Base-by-base conservation (phyloP, 2,888 invertebrate genomes). In the Melangyna quadrimaculata region DNA sequence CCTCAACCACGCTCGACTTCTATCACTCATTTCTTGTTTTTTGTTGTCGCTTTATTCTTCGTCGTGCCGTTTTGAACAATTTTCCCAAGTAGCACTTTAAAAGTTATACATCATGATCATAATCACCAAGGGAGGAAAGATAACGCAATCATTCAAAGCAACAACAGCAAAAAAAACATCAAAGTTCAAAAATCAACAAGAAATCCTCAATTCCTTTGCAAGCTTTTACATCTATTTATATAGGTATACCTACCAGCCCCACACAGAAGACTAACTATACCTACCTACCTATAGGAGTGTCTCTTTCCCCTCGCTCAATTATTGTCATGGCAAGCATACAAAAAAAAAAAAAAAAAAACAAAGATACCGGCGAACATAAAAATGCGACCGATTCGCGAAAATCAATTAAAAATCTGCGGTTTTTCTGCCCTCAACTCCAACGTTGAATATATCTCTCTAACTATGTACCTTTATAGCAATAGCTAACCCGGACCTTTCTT, bases 401-500 rank as follows among this genome's bases (percentile, higher is more conserved):
- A 83, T 84, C 84, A 84, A 79, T 84, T 79, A 84, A 79, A 84
- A 84, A 51, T 71, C 63, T 74, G 69, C 61, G 81, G 55, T 80
- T 70, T 63, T 67, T 51, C 48, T 63, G 43, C 27, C 55, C 14
- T 35, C 45, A 35, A 24, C 61, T 40, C 32, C 12, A 67, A 35
- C 51, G 14, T 14, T 22, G 8, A 35, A 45, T 51, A 51, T 51
- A 63, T 14, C 19, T 45, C 6, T 55, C 32, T 12, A 2, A 27
- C 27, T 48, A 51, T 6, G n/a, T 53, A 51, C 3, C 17, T 19
- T 14, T 14, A 17, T 14, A 24, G 29, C 51, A 7, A 67, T 63
- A 55, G 19, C 70, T 67, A 73, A 80, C 84, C 84, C 84, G 84
- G 84, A 84, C 84, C 84, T 84, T 84, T 75, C 71, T 84, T 84